phyloP scores from a whole-genome alignment of 2,888 invertebrate genomes.

The Pollenia labialis region DNA sequence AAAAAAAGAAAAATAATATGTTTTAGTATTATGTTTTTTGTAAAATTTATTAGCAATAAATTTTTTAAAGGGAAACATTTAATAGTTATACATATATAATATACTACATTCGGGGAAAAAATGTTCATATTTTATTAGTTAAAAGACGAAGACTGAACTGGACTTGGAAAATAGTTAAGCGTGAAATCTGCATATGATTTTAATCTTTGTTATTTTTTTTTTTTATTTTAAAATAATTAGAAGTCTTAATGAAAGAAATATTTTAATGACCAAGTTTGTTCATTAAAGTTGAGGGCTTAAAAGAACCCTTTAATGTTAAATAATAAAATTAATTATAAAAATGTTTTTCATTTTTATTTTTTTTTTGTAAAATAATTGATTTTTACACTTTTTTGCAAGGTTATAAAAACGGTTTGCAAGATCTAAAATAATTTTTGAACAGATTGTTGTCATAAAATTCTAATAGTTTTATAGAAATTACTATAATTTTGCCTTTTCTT shows the following conservation, averaged over 20 bases:
- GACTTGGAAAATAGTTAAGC: not conserved
- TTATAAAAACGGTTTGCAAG: not conserved
- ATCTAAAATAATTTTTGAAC: too few species aligned
- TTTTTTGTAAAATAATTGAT: slow-evolving; percentile 2
- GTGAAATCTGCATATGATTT: not conserved
- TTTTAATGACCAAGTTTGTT: not conserved
- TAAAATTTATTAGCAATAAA: slow-evolving; percentile 55
- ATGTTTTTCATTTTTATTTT: not conserved
- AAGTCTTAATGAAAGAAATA: not conserved
- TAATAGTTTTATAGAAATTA: not conserved
- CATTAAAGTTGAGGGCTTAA: not conserved
- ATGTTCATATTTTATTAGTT: slow-evolving; percentile 2
- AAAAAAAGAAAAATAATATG: slow-evolving; percentile 24
- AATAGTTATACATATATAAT: not conserved
- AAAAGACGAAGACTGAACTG: not conserved
- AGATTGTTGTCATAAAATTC: too few species aligned
- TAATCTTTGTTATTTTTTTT: not conserved
- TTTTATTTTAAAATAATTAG: not conserved
- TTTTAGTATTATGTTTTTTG: slow-evolving; percentile 4
- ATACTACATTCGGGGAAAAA: not conserved
- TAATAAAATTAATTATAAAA: slow-evolving; percentile 11
- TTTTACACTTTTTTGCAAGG: not conserved
- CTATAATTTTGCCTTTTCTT: too few species aligned
- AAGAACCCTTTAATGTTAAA: not conserved
- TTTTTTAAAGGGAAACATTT: slow-evolving; percentile 20